Evolutionary conservation across 1,140 invertebrate species (phyloP), one percentile per base, ranked within the genome.

Genomic region (Drosophila ananassae): DNA sequence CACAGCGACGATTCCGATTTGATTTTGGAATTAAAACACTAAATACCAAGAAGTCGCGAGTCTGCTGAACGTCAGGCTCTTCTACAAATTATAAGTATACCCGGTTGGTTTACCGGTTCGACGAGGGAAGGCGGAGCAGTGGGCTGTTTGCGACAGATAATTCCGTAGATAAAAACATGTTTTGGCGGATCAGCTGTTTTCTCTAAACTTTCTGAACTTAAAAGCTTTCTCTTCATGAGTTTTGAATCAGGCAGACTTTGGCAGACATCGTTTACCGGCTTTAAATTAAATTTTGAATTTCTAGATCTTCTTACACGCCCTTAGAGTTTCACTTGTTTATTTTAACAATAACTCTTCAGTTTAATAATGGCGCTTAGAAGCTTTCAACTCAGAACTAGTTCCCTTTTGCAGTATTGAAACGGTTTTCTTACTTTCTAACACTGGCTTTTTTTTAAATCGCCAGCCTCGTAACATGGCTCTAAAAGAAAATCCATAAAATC

Each of bases 131-230:
- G 5, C 25, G 5, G 25, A 28, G 25, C 25, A 28, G 25, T 28
- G 25, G 25, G 25, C 12, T 37, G 34, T 37, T 4, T 34, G 64
- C 52, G 46, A 34, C 28, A 74, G 64, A 63, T 71, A 75, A 66
- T 51, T 60, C 30, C 24, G 50, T 73, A 82, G 79, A 82, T 82
- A 82, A 82, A 82, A 78, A 82, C 79, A 60, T 64, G 79, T 82
- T 37, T 82, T 68, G 51, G 13, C 51, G 39, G 30, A 22, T 9
- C 79, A 82, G 79, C 79, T 82, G 79, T 60, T 77, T 44, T 24
- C 4, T 1, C 0, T 50, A 57, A 78, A 68, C 75, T 62, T 58
- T 6, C 2, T 22, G 10, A 34, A 22, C 46, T 51, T 21, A 3
- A 4, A 37, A 44, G 24, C 32, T 34, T 58, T 57, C 32, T 2